Base-by-base conservation (phyloP, 2,888 invertebrate species). In the Pocota personata region DNA sequence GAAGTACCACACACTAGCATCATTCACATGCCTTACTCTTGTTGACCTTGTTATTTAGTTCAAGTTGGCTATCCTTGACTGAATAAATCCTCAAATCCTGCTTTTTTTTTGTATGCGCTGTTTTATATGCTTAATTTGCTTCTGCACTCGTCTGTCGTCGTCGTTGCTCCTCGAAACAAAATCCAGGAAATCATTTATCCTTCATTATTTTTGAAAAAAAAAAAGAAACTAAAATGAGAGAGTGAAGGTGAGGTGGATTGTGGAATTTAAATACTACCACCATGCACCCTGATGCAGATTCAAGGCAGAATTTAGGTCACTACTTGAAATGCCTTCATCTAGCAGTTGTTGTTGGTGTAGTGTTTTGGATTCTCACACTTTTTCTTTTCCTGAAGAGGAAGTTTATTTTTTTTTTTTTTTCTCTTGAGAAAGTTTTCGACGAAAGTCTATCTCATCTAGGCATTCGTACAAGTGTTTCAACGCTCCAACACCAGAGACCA, bases 41-140 rank as follows among this genome's bases (percentile, higher is more conserved):
- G 67, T 73, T 83, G 79, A 83, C 83, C 83, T 83, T 83, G 83
- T 79, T 67, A 57, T 32, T 52, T 46, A 48, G 72, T 67, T 72
- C 78, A 78, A 83, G 78, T 73, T 73, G 21, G 66, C 40, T 73
- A 60, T 71, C 71, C 77, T 82, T 69, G 60, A 58, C 40, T 62
- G 24, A 60, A 62, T 46, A 46, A 30, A n/a, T 57, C 10, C 66
- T 19, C 8, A 40, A 16, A 27, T 37, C 50, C n/a, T 30, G 12
- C 55, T 30, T 19, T 67, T 24, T 6, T 24, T 0, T 27, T 14
- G 21, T 27, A 10, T 8, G 32, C 8, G 27, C 37, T 14, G 24
- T 21, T 37, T 8, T 32, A 37, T 50, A n/a, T n/a, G 14, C 37
- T 14, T 37, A 37, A 40, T 40, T 14, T 14, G 14, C 10, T 12